Conservation (phyloP, 2,113 vertebrate species). For the Aphelocoma coerulescens region DNA sequence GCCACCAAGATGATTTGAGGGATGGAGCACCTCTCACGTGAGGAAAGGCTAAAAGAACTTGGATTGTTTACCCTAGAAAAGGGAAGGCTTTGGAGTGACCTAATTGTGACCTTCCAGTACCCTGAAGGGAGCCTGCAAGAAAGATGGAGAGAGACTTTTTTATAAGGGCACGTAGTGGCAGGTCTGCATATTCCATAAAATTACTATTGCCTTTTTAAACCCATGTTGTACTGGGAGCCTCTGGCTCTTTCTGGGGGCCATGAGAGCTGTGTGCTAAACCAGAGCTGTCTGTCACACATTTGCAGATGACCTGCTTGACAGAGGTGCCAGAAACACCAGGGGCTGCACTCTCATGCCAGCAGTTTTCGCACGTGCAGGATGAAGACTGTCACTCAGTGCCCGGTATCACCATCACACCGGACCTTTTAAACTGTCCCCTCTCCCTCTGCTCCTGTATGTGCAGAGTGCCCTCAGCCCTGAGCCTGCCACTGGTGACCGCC, state of each 20-base stretch:
- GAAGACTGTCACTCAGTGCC: background rate
- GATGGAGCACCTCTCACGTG: background rate
- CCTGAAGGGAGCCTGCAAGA: background rate
- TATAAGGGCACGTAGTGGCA: background rate
- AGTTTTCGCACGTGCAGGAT: background rate
- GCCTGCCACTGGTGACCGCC: background rate
- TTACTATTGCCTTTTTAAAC: background rate
- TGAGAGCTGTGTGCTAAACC: background rate
- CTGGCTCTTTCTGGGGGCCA: background rate
- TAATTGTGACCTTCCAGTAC: background rate
- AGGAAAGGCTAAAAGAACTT: background rate
- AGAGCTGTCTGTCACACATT: background rate
- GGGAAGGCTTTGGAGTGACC: background rate
- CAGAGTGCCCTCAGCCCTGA: background rate
- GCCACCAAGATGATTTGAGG: background rate
- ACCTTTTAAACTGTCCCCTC: too few relatives aligned
- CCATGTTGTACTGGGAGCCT: too few relatives aligned
- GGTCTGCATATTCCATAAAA: background rate
- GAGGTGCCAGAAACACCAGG: background rate
- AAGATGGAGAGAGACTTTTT: background rate
- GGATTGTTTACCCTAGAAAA: background rate
- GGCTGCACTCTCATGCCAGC: too few relatives aligned
- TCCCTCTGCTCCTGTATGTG: background rate
- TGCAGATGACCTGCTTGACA: background rate
- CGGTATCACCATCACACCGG: fast-evolving